Evolutionary conservation across 2,113 vertebrate genomes (phyloP), one percentile per base, ranked within the genome.

Genomic region (Caretta caretta): DNA sequence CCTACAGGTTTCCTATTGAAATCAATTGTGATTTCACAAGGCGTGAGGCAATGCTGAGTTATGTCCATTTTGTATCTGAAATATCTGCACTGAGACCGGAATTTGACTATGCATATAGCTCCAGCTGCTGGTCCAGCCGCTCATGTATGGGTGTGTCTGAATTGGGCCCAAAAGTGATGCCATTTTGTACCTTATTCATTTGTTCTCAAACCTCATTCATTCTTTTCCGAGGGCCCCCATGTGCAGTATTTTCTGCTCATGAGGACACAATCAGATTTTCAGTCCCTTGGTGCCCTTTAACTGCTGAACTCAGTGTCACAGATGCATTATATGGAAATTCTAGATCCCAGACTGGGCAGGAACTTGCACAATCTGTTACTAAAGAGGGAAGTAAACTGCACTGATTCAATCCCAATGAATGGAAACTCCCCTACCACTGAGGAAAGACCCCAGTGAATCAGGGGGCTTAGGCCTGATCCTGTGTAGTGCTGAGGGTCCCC

Each of bases 321-420:
- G 31, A 38, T 13, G 86, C 54, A 11, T 72, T 76, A 7, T 31
- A 57, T 49, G 95, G 94, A 94, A 95, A 95, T 90, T 92, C 54
- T 48, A 0, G 46, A 65, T 87, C 56, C 53, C 72, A 14, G 42
- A 42, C 80, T 49, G 80, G 88, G 78, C 20, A 50, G 86, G 89
- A 56, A 38, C 46, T 92, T 95, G 91, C 90, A 90, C 88, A 93
- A 93, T 3, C 1, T 4, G 8, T 79, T 81, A 19, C 54, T 25
- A 50, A n/a, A 50, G 49, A 75, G 84, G 83, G 90, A 97, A 95
- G 86, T 80, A 79, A 91, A 46, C 17, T 48, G n/a, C 59, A 65
- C 93, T 95, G 93, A 94, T 94, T 96, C 94, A 95, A 56, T 46
- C 53, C 80, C 56, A 12, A 56, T 69, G 78, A 90, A 76, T 50